Conservation (phyloP, 2,797 vertebrate species). For the Zenarchopterus dispar region DNA sequence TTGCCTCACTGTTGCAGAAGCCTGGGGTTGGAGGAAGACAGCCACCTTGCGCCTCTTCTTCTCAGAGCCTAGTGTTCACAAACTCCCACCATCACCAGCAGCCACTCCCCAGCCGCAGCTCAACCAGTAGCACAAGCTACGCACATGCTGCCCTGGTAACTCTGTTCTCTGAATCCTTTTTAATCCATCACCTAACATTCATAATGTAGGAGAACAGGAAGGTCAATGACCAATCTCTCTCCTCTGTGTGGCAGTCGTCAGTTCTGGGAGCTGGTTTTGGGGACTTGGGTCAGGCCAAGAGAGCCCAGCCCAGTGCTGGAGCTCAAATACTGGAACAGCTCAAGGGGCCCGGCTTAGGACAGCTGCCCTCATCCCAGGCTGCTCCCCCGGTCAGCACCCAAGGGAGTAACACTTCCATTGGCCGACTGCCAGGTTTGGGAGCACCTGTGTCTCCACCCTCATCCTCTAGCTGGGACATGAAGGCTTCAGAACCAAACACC, state of each 20-base stretch:
- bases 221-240: not conserved
- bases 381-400: conserved; percentile 72
- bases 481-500: conserved; percentile 83
- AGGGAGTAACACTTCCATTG: conserved; percentile 71
- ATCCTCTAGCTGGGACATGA: conserved; percentile 89
- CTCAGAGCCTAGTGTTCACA: conserved; percentile 92
- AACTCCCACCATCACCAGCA: conserved; percentile 92
- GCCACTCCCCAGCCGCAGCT: conserved; percentile 72
- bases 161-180: not conserved
- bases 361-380: conserved; percentile 83
- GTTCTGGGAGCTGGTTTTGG: conserved; percentile 93
- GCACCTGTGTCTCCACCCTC: conserved; percentile 66
- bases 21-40: conserved; percentile 82
- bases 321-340: conserved; percentile 92
- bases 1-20: conserved; percentile 92
- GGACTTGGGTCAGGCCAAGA: conserved; percentile 88
- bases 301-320: conserved; percentile 83
- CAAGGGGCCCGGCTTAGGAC: conserved; percentile 88
- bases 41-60: conserved; percentile 82
- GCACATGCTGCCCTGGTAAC: conserved; percentile 93
- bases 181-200: not conserved
- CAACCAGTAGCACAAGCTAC: conserved; percentile 84
- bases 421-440: conserved; percentile 71
- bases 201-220: not conserved
- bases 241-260: conserved; percentile 83